Conservation (phyloP, 2,888 invertebrate genomes). For the Ligdia adustata region DNA sequence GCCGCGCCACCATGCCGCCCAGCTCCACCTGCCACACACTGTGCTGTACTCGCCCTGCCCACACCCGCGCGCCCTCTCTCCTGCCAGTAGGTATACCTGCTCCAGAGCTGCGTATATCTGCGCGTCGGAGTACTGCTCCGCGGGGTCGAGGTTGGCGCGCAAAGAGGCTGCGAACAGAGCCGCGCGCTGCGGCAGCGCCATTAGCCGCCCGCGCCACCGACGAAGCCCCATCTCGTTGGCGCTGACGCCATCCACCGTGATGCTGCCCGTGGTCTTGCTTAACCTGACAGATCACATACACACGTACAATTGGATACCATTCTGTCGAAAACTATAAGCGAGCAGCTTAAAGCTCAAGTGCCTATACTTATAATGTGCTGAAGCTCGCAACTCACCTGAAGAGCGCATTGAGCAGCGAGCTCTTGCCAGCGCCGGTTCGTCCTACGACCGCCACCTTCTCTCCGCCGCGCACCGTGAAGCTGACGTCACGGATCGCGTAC, state of each 20-base stretch:
- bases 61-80: no score
- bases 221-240: slow-evolving; percentile 76
- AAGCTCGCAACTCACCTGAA: slow-evolving; percentile 84
- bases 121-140: slow-evolving; percentile 85
- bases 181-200: slow-evolving; percentile 88
- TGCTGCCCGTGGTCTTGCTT: slow-evolving; percentile 65
- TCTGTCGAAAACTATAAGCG: no score
- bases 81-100: no score
- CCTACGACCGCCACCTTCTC: slow-evolving; percentile 91
- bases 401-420: slow-evolving; percentile 89
- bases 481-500: slow-evolving; percentile 73
- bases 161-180: slow-evolving; percentile 90
- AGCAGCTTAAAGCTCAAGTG: no score
- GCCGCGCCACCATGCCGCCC: slow-evolving; percentile 79
- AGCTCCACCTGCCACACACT: slow-evolving; percentile 90
- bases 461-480: slow-evolving; percentile 78
- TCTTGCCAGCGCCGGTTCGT: slow-evolving; percentile 93
- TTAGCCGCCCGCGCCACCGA: slow-evolving; percentile 80
- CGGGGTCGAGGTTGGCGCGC: slow-evolving; percentile 91
- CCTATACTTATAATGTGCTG: no score
- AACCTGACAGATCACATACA: no score
- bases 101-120: slow-evolving; percentile 88
- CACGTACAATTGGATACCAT: no score
- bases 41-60: no score
- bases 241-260: slow-evolving; percentile 74